Evolutionary conservation across 2,797 vertebrate genomes (phyloP), one percentile per base, ranked within the genome.

Genomic region (Tapirus indicus): DNA sequence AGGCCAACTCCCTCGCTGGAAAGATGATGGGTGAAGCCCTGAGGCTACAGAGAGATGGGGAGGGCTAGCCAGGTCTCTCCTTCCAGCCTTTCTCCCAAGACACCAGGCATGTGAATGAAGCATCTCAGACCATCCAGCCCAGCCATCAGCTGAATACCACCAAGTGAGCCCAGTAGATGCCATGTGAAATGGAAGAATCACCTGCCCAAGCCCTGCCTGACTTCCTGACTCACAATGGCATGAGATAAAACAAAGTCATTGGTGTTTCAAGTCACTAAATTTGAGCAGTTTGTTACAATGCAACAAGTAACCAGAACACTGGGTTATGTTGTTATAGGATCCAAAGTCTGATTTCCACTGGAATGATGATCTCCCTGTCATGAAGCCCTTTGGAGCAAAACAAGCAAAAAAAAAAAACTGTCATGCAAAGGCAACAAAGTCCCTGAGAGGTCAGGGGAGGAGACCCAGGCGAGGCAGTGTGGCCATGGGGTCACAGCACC

Each of bases 401-500:
- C 2, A 47, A 38, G 8, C 29, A 56, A 74, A 82, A 38, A 52
- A 52, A 52, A 52, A 52, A 52, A 84, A 38, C 62, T 77, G 14
- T 49, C 32, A 14, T 64, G 25, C 35, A 66, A 62, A 6, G 18
- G 32, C 5, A 29, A 35, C 38, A 56, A 49, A 18, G 6, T 54
- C 52, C 10, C 47, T 66, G 32, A 92, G 13, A 56, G 2, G 20
- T 32, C 32, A 60, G 12, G 4, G 29, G n/a, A 35, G 27, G 44
- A 54, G 17, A 41, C 20, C 23, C 0, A 21, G 6, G 16, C 5
- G 20, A 94, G n/a, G 20, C 2, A 2, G 17, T 35, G 27, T 20
- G 44, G 29, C 38, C 2, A 0, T 20, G 21, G 44, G 38, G 29
- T 54, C 25, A 1, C 3, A 47, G 1, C 27, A 41, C 44, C 25